Evolutionary conservation across 1,140 invertebrate genomes (phyloP), one percentile per base, ranked within the genome.

Genomic region (Ephestia elutella): DNA sequence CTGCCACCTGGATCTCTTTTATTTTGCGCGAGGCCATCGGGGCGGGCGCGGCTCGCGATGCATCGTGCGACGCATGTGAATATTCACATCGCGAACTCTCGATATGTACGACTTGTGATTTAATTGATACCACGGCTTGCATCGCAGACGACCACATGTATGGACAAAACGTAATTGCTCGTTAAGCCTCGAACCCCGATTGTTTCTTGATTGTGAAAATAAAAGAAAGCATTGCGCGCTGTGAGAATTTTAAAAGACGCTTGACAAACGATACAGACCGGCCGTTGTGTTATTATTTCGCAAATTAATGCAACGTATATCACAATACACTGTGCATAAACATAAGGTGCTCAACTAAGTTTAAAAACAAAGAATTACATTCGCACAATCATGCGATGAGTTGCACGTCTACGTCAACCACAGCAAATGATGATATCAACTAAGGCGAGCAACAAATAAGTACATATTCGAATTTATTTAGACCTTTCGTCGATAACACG

Each of bases 401-500:
- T 30, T 32, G 10, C 28, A 32, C 49, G 30, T 53, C 38, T 28
- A 38, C 49, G 32, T 59, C 57, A 56, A 25, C 38, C 61, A 64
- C 32, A 35, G 62, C 63, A 66, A 70, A 80, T 78, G 81, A 82
- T 84, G 77, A 84, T 86, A 86, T 87, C 84, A 71, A 71, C 55
- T 60, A 63, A 70, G 73, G 71, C 56, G 59, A 75, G 62, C 71
- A 78, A 86, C 78, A 82, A 80, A 83, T 80, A 75, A 74, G 75
- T 72, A 77, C 70, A 78, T 70, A 76, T 74, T 78, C 74, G 73
- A 82, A 84, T 87, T 86, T 87, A 87, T 87, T 82, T 78, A 78
- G 79, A 79, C 80, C 74, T 75, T 79, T 79, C 71, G 75, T 77
- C 80, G 85, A 87, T 87, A 87, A 77, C 75, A 70, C 71, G 63